These are phyloP conservation scores for Autographa gamma DNA, from an alignment of 2,888 invertebrate species.

Conservation along the genomic window DNA sequence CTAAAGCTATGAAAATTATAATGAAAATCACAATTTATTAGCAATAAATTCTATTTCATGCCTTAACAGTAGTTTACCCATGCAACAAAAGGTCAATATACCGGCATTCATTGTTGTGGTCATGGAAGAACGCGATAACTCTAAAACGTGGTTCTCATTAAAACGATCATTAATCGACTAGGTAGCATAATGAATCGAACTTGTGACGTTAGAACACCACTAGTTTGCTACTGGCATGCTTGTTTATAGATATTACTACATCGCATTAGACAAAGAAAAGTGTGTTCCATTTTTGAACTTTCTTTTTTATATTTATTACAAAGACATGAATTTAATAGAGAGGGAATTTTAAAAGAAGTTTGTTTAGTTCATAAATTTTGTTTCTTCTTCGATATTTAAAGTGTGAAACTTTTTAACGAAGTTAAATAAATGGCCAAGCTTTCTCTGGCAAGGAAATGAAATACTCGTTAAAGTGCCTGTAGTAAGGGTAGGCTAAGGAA, in stretches of 20 bases:
- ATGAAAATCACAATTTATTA: constrained; percentile 40
- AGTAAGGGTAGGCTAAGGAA: not conserved
- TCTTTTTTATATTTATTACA: not conserved
- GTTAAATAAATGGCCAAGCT: not conserved
- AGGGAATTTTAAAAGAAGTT: not conserved
- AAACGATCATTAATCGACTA: constrained; percentile 53
- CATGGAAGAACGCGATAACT: constrained; percentile 55
- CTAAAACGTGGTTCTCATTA: constrained; percentile 53
- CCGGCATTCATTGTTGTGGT: constrained; percentile 58
- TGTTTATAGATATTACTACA: constrained; percentile 8
- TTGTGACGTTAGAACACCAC: constrained; percentile 40
- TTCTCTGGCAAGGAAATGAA: not conserved
- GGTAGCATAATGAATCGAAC: constrained; percentile 24
- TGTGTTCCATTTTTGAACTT: constrained; percentile 32
- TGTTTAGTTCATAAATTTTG: not conserved
- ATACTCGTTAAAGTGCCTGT: not conserved
- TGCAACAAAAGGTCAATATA: constrained; percentile 60
- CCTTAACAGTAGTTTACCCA: constrained; percentile 43
- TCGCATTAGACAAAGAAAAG: not conserved
- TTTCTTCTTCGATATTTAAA: not conserved
- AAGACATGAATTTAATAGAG: constrained; percentile 11
- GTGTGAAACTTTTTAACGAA: not conserved
- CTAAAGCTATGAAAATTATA: constrained; percentile 24
- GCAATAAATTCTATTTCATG: constrained; percentile 46
- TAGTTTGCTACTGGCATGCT: constrained; percentile 26